A percentile compares a stretch with the other conserved stretches of the same genome.
Evolutionary conservation across 2,113 vertebrate species (phyloP).

Genomic region (Elanoides forficatus): DNA sequence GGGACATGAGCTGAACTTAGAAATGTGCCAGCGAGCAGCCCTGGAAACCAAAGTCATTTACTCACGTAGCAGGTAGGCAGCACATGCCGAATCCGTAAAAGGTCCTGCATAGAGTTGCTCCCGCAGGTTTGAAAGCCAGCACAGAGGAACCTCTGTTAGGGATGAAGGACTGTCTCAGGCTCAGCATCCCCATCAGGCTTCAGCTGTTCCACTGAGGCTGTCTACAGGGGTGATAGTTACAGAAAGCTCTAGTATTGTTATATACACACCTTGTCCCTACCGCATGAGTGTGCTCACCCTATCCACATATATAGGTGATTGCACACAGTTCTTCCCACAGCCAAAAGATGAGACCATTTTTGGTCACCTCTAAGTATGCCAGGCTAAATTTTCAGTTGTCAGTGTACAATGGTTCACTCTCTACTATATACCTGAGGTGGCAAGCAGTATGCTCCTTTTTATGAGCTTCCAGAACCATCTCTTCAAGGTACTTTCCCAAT

Average conservation of each 20-base stretch:
- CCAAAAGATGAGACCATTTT: neutral
- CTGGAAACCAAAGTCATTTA: neutral
- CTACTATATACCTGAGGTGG: neutral
- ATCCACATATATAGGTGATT: neutral
- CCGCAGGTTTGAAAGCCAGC: neutral
- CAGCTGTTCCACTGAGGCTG: neutral
- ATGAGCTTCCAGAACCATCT: neutral
- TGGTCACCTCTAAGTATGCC: neutral
- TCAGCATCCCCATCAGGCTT: neutral
- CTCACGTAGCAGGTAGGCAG: neutral
- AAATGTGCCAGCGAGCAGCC: neutral
- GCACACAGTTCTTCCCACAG: neutral
- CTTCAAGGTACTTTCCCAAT: neutral
- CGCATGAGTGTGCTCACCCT: accelerated
- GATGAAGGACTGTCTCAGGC: neutral
- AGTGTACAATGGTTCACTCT: neutral
- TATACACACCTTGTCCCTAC: neutral
- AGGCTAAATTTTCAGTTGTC: neutral
- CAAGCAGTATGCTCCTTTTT: neutral
- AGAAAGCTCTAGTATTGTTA: neutral
- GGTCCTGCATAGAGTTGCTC: neutral
- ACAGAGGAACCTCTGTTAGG: neutral
- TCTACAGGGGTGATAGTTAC: neutral
- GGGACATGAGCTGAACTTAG: neutral
- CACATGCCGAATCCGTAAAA: neutral